Base-by-base conservation (phyloP, 2,888 invertebrate genomes). In the Trichogramma evanescens region DNA sequence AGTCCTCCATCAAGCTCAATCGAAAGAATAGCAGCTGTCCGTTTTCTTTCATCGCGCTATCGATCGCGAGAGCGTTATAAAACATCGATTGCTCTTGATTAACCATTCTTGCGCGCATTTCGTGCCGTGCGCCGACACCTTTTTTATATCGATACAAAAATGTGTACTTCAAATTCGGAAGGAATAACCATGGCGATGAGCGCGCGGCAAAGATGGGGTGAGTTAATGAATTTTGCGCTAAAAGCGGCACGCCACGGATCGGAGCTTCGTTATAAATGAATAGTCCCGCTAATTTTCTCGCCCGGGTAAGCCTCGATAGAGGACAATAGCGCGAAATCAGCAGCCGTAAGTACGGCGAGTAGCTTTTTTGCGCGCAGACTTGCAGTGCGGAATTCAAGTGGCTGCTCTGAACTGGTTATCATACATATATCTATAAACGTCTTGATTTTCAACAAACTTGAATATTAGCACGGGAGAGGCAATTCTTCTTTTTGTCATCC, bases 11-110 rank as follows among this genome's bases (percentile, higher is more conserved):
- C 59, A 56, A 26, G 26, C 26, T 26, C 26, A 26, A 26, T 48
- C 26, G 45, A n/a, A 10, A 13, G 13, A 39, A 10, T 54, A 7
- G 52, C 52, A 52, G 55, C 59, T 59, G 51, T 59, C 59, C 55
- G 26, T 26, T 26, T 48, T 46, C 50, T 8, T 40, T 59, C 55
- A 39, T 54, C 49, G 50, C 40, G 38, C 26, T 46, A 54, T 54
- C 50, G 51, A 51, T 56, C 13, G 49, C 10, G 6, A 26, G 26
- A 26, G 38, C 26, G 4, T 44, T 8, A 39, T 41, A 41, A 43
- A 10, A 3, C 6, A 50, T 50, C 59, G 54, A 59, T 59, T 54
- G 45, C 46, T 55, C 59, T 51, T 54, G 59, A 59, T 59, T 50
- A 54, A 58, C 58, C 46, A 58, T 58, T 48, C 54, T 43, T 43